Percentiles rank a stretch among this genome's conserved stretches.
Evolutionary conservation across 2,888 invertebrate genomes (phyloP).

Genomic region (Ischnus inquisitorius): DNA sequence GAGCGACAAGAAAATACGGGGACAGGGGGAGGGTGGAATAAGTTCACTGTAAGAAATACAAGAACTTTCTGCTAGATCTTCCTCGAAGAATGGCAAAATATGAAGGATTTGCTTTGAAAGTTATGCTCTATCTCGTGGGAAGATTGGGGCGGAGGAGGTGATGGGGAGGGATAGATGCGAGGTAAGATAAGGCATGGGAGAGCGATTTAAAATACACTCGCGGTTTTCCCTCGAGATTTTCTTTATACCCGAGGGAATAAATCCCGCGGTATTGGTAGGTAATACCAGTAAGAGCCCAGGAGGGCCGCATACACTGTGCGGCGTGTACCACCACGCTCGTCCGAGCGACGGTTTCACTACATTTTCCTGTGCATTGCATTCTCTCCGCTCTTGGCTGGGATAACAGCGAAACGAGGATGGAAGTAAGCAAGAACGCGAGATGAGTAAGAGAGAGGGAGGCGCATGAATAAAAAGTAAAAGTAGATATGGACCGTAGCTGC

Average conservation of each 20-base stretch:
- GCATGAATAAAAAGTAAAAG: slow-evolving; percentile 59
- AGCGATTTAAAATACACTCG: slow-evolving; percentile 76
- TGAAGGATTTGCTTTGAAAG: slow-evolving; percentile 67
- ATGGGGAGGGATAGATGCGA: slow-evolving; percentile 16
- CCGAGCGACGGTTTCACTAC: slow-evolving; percentile 77
- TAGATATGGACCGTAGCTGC: slow-evolving; percentile 63
- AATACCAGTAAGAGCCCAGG: slow-evolving; percentile 72
- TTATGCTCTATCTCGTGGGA: slow-evolving; percentile 62
- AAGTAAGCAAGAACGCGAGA: slow-evolving; percentile 24
- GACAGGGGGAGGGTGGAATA: neutral
- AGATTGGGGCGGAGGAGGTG: neutral
- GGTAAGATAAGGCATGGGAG: slow-evolving; percentile 37
- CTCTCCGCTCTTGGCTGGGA: slow-evolving; percentile 71
- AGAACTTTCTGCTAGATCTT: slow-evolving; percentile 17
- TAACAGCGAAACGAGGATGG: slow-evolving; percentile 63
- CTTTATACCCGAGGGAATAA: slow-evolving; percentile 76
- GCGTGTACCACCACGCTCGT: slow-evolving; percentile 63
- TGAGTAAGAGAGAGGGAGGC: slow-evolving; percentile 47
- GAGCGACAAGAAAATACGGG: neutral
- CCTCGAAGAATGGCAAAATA: slow-evolving; percentile 59
- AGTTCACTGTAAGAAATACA: slow-evolving; percentile 3
- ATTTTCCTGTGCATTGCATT: slow-evolving; percentile 79
- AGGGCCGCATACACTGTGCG: slow-evolving; percentile 37
- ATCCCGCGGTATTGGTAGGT: slow-evolving; percentile 80
- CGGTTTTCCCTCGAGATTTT: slow-evolving; percentile 65